phyloP scores from a whole-genome alignment of 2,797 vertebrate genomes.

The Apodemus agrarius region DNA sequence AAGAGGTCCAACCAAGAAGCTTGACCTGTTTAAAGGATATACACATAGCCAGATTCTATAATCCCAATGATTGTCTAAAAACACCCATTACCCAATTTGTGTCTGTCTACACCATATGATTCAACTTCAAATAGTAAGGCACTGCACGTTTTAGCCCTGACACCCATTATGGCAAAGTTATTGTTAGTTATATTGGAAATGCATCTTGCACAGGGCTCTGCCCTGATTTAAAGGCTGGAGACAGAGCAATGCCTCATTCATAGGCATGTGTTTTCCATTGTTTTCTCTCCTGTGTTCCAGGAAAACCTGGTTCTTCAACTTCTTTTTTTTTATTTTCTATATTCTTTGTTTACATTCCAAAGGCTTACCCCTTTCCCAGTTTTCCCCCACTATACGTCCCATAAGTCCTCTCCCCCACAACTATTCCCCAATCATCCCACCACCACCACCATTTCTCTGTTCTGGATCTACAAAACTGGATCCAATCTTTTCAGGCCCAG shows the following conservation, averaged over 20 bases:
- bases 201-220: not conserved
- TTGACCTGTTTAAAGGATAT: not conserved
- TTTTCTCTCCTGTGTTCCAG: not conserved
- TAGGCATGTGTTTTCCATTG: not conserved
- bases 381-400: too few species aligned
- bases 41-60: conserved; percentile 28
- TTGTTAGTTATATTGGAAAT: conserved; percentile 20
- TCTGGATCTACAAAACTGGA: too few species aligned
- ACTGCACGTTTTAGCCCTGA: not conserved
- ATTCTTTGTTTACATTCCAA: too few species aligned
- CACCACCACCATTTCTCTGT: too few species aligned
- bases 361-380: too few species aligned
- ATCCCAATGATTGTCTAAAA: not conserved
- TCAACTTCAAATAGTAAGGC: not conserved
- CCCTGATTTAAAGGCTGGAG: not conserved
- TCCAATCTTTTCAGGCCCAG: too few species aligned
- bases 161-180: not conserved
- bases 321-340: too few species aligned
- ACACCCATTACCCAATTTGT: not conserved
- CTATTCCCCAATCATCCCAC: too few species aligned
- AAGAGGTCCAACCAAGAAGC: not conserved
- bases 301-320: not conserved
- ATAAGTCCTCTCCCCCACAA: too few species aligned
- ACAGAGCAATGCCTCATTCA: not conserved
- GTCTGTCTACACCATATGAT: not conserved